Evolutionary conservation across 2,888 invertebrate species (phyloP), one percentile per base, ranked within the genome.

Genomic region (Oligia fasciuncula): DNA sequence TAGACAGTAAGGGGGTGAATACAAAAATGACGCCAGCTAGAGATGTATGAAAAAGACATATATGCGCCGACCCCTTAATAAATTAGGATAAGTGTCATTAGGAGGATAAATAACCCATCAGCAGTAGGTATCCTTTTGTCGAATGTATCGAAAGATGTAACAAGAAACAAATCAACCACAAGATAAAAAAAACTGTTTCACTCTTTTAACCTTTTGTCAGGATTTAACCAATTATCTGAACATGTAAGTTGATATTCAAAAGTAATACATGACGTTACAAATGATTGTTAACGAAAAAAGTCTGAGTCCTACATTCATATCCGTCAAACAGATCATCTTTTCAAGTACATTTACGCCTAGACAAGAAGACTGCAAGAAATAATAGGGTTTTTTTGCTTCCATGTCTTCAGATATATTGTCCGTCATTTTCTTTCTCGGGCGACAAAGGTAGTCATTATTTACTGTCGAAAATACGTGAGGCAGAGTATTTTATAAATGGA

Each of bases 371-470:
- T 43, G 62, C 49, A 35, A 72, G 23, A 66, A 86, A 83, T 65
- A 77, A 73, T 43, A 78, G n/a, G 9, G 9, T 60, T 40, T 51
- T 63, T 17, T 63, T 57, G 19, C 23, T 83, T 66, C 46, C 69
- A 83, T 78, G 83, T 78, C 54, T 65, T 43, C 14, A 75, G 43
- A 86, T 60, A 78, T 74, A 78, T 76, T 76, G 85, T 70, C 43
- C 49, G 66, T 51, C 57, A 77, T 85, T 77, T 81, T 77, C 49
- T 51, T 79, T 69, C 43, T 65, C 29, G 2, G 35, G 43, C 46
- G 73, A 84, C 84, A 84, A 79, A 79, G 65, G 84, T 72, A 73
- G 51, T 69, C 65, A 72, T 81, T 69, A 85, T 72, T 76, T 81
- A 83, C 72, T 35, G 85, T 54, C 40, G 40, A 72, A 76, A 76